These are phyloP conservation scores for Eupristina koningsbergeri DNA, from an alignment of 1,140 invertebrate species.

Conservation along the genomic window DNA sequence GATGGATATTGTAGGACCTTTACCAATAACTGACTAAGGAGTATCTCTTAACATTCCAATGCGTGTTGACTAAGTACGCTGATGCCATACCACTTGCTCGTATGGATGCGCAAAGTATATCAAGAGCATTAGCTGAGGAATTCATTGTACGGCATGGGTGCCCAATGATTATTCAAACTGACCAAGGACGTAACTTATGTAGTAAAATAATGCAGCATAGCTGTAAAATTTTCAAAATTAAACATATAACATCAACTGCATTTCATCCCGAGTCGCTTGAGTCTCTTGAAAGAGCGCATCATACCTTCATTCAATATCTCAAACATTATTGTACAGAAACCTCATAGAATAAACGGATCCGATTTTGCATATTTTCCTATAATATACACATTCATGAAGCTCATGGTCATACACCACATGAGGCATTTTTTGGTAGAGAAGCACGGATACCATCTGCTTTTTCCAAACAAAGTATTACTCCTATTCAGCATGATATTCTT, in stretches of 20 bases:
- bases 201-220: conserved; percentile 56
- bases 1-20: conserved; percentile 55
- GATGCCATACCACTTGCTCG: conserved; percentile 53
- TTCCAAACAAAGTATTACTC: neutral
- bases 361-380: conserved; percentile 52
- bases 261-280: conserved; percentile 49
- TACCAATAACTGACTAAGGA: conserved; percentile 49
- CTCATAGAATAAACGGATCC: conserved; percentile 64
- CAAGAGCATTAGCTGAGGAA: conserved; percentile 53
- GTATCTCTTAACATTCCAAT: conserved; percentile 61
- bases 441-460: conserved; percentile 13
- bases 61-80: conserved; percentile 61
- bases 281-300: conserved; percentile 45
- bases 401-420: neutral
- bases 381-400: conserved; percentile 34
- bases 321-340: conserved; percentile 29
- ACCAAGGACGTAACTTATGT: conserved; percentile 58
- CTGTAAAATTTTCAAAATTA: too few relatives aligned
- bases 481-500: neutral
- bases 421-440: conserved; percentile 4
- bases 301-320: conserved; percentile 51
- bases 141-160: conserved; percentile 59
- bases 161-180: conserved; percentile 58
- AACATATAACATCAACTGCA: conserved; percentile 48
- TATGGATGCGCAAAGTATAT: conserved; percentile 55